These are phyloP conservation scores for Papilio xuthus DNA, from an alignment of 1,140 invertebrate species.

Conservation along the genomic window DNA sequence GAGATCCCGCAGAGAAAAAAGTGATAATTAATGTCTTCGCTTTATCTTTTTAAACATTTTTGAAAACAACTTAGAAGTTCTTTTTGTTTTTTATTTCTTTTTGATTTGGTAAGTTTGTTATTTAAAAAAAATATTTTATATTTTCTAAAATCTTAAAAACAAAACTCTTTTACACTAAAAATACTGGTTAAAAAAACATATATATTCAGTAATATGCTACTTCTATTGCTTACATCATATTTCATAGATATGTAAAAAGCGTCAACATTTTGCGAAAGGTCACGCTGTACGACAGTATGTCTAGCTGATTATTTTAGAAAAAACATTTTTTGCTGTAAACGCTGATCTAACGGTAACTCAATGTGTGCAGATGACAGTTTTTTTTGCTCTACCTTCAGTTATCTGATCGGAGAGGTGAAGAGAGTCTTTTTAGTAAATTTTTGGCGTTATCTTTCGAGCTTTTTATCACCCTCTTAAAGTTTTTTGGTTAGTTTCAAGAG, in stretches of 20 bases:
- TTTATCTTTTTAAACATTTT: slow-evolving; percentile 39
- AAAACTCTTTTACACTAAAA: neutral
- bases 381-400: slow-evolving; percentile 57
- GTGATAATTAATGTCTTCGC: slow-evolving; percentile 39
- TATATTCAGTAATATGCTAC: neutral
- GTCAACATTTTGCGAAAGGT: neutral
- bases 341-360: slow-evolving; percentile 1
- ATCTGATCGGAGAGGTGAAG: slow-evolving; percentile 71
- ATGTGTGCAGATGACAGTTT: slow-evolving; percentile 46
- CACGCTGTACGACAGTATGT: neutral
- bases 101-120: neutral
- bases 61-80: slow-evolving; percentile 9
- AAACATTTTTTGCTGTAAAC: neutral
- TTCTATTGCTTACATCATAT: neutral
- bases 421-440: slow-evolving; percentile 56
- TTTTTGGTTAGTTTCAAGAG: slow-evolving; percentile 40
- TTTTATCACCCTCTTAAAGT: slow-evolving; percentile 50
- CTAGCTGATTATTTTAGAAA: neutral
- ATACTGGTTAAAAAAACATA: neutral
- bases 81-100: neutral
- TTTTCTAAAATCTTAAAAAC: neutral
- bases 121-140: no score
- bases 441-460: slow-evolving; percentile 48
- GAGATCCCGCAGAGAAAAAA: slow-evolving; percentile 38
- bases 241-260: neutral